These are phyloP conservation scores for pig (Sus scrofa) DNA, from an alignment of 2,113 vertebrate genomes.

Conservation along the genomic window T2T-Sscrofa CM000816.6:92357501-92358000, in stretches of 20 bases:
- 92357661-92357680: not conserved
- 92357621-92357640: constrained; percentile 43
- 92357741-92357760: no score
- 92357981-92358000: no score
- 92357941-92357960: no score
- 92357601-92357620: not conserved
- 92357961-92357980: no score
- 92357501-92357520: not conserved
- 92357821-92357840: no score
- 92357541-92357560: not conserved
- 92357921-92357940: no score
- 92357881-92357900: no score
- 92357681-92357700: not conserved
- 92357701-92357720: not conserved
- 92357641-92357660: not conserved
- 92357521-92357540: not conserved
- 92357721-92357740: no score
- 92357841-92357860: not conserved
- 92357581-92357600: constrained; percentile 13
- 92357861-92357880: not conserved
- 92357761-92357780: no score
- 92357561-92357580: constrained; percentile 32
- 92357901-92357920: no score
- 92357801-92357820: no score
- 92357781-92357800: no score